Evolutionary conservation across 2,888 invertebrate species (phyloP).

Genomic region (Slavum lentiscoides): DNA sequence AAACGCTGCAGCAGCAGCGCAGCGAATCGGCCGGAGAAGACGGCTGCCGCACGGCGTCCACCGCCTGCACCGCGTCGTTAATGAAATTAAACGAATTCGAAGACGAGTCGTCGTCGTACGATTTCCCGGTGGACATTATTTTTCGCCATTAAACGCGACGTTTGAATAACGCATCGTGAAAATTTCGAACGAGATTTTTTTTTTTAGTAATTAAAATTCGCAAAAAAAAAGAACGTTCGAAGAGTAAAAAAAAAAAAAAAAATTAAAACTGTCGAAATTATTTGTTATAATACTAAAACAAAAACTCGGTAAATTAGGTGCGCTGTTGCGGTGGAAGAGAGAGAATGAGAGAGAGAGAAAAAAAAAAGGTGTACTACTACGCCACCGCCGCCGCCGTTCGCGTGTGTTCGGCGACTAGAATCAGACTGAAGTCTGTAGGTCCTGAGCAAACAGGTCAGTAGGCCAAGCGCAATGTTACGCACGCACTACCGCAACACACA

Average conservation of each 20-base stretch:
- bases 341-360: background rate
- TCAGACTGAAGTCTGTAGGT: constrained; percentile 53
- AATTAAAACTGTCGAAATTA: background rate
- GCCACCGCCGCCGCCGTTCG: background rate
- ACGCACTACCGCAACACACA: constrained; percentile 47
- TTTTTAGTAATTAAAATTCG: background rate
- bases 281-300: background rate
- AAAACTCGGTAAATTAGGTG: too few species aligned
- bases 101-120: constrained; percentile 32
- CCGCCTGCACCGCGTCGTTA: constrained; percentile 2
- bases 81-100: constrained; percentile 34
- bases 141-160: constrained; percentile 6
- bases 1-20: constrained; percentile 33
- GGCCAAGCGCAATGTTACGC: constrained; percentile 53
- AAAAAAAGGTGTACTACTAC: background rate
- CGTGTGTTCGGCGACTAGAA: constrained; percentile 25
- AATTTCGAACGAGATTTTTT: background rate
- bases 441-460: constrained; percentile 52
- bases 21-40: constrained; percentile 34
- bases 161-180: constrained; percentile 10
- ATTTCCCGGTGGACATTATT: constrained; percentile 37
- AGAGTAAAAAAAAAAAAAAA: background rate
- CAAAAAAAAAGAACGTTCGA: background rate
- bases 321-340: too few species aligned
- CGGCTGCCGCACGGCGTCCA: background rate